Evolutionary conservation across 2,888 invertebrate species (phyloP), one percentile per base, ranked within the genome.

Genomic region (Dicyrtomina minuta): DNA sequence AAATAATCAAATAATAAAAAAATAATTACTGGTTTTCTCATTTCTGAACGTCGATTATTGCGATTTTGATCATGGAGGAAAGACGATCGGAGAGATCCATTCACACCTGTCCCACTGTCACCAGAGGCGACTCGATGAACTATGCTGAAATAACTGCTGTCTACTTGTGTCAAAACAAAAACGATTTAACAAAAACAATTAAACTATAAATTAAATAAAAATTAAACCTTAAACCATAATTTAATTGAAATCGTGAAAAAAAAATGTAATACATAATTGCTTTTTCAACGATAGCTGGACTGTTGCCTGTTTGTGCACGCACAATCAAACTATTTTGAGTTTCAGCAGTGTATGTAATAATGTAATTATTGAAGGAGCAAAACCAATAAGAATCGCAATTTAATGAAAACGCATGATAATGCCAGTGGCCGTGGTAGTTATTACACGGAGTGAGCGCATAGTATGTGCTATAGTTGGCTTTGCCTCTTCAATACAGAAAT

Each of bases 71-170:
- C 68, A 17, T 68, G 68, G 17, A 60, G 51, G 46, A 60, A 41
- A n/a, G 61, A 13, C 8, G 51, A 20, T 26, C 44, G 17, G 17
- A 51, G 51, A 39, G 68, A 61, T 39, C 44, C 17, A 17, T 26
- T 51, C 13, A 41, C 41, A 24, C n/a, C 46, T 24, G 49, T 49
- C n/a, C n/a, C 51, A 64, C 51, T 58, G 12, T 41, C 53, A 17
- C 41, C 61, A 53, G 60, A 46, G 26, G 64, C 64, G 51, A 64
- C 33, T 33, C 64, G 60, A 41, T 51, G 22, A 2, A 60, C 51
- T n/a, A 68, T 60, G 49, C 68, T 68, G 24, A 56, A 60, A 49
- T 68, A 68, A 60, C 68, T 68, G 68, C 68, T 68, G 39, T 68
- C 68, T 68, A 60, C 17, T 43, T 27, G 8, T 3, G 1, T 1